These are phyloP conservation scores for Caenorhabditis latens DNA, from an alignment of 1,140 invertebrate species.

Conservation along the genomic window DNA sequence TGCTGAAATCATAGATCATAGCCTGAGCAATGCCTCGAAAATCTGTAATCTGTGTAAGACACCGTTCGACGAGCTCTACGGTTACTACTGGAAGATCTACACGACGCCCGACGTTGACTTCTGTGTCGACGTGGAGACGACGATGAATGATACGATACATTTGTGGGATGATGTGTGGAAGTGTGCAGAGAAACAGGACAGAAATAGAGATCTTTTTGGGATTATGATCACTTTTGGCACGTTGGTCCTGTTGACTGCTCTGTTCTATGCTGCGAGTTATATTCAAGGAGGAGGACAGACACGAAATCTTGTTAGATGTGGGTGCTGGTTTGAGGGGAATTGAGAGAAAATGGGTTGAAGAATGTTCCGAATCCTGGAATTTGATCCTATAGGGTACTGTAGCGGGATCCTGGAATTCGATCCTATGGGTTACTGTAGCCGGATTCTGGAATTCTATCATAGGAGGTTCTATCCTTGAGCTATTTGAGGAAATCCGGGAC, in stretches of 20 bases:
- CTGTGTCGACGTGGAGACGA: slow-evolving; percentile 72
- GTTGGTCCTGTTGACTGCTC: slow-evolving; percentile 62
- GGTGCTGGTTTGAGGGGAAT: slow-evolving; percentile 49
- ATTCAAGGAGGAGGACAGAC: slow-evolving; percentile 69
- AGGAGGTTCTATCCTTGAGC: too few relatives aligned
- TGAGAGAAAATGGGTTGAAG: too few relatives aligned
- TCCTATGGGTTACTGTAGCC: too few relatives aligned
- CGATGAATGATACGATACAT: slow-evolving; percentile 76
- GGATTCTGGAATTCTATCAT: too few relatives aligned
- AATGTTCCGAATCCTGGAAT: too few relatives aligned
- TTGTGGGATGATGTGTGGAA: slow-evolving; percentile 73
- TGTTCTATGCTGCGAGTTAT: slow-evolving; percentile 74
- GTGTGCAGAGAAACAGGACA: slow-evolving; percentile 68
- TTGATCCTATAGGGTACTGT: too few relatives aligned
- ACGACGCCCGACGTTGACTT: slow-evolving; percentile 71
- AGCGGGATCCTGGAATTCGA: too few relatives aligned
- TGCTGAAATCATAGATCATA: not conserved
- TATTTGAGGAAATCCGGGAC: too few relatives aligned
- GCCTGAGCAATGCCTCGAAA: slow-evolving; percentile 59
- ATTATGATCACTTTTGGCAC: slow-evolving; percentile 65
- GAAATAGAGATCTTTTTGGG: slow-evolving; percentile 68
- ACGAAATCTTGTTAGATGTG: slow-evolving; percentile 71
- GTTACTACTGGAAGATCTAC: slow-evolving; percentile 75
- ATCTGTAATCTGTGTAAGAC: slow-evolving; percentile 69
- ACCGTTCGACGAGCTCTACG: slow-evolving; percentile 70